Percentiles rank a stretch among this genome's conserved stretches.
Conservation (phyloP, 2,888 invertebrate genomes). For the Stenodera caucasica region DNA sequence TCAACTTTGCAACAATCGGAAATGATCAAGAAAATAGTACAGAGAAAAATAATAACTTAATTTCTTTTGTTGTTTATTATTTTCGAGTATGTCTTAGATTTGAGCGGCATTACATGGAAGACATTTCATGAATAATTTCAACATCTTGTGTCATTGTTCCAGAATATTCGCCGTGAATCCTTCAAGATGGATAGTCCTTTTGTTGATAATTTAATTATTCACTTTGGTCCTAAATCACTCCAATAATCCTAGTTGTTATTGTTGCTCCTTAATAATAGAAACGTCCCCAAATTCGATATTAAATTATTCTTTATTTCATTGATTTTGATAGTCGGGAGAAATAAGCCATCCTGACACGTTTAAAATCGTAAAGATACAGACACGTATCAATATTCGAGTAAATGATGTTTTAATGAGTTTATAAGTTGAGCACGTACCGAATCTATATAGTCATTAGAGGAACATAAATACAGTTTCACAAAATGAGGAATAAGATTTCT, state of each 20-base stretch:
- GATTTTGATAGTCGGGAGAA: background rate
- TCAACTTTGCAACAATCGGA: too few species aligned
- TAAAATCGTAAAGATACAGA: background rate
- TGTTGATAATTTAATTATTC: slow-evolving; percentile 39
- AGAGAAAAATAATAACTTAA: too few species aligned
- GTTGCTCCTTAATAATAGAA: background rate
- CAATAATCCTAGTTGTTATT: slow-evolving; percentile 24
- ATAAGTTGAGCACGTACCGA: background rate
- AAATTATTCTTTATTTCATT: too few species aligned
- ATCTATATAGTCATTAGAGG: background rate
- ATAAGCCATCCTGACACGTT: background rate
- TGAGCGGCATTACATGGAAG: too few species aligned
- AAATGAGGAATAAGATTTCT: background rate
- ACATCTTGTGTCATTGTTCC: slow-evolving; percentile 35
- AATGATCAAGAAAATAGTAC: background rate
- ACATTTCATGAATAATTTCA: slow-evolving; percentile 26
- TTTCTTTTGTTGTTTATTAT: too few species aligned
- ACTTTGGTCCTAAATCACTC: slow-evolving; percentile 35
- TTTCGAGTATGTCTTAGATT: too few species aligned
- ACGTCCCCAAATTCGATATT: background rate
- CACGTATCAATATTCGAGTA: background rate
- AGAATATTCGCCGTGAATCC: slow-evolving; percentile 29
- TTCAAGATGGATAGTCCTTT: slow-evolving; percentile 31
- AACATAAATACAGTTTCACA: background rate
- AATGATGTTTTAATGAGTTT: slow-evolving; percentile 6